Base-by-base conservation (phyloP, 2,113 vertebrate species). In the Telmatochromis sp. region DNA sequence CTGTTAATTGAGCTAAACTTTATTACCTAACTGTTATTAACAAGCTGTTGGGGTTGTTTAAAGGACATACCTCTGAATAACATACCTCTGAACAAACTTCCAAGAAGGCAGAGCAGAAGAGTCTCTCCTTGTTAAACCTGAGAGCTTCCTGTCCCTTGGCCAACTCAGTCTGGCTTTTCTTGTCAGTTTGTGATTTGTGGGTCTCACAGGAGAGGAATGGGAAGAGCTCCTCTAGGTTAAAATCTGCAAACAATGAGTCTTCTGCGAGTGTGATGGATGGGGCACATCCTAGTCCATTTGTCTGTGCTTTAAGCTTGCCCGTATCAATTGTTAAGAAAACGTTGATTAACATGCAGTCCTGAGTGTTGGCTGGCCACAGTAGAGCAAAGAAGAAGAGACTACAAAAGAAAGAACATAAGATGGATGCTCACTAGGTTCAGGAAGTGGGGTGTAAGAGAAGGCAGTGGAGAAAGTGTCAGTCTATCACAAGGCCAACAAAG, bases 231-330 rank as follows among this genome's bases (percentile, higher is more conserved):
- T 89, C 85, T 40, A 85, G 88, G 91, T 89, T 93, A 79, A 90
- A 91, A 94, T 94, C 90, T 90, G 86, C 90, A 94, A 91, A 94
- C 91, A 94, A 93, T 90, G 90, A 89, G 89, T 87, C 85, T 91
- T 85, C 85, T 89, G 33, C 23, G 51, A 82, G 28, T 13, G 83
- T 94, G 91, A 94, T 93, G 90, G 90, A 94, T 92, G 87, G 81
- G 28, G 81, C 50, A 71, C 85, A 90, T 87, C 90, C 53, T 31
- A 14, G 84, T 75, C 82, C 91, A 91, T 93, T 91, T 91, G 90
- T 91, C 87, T 93, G 82, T 86, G 92, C 85, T 91, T 91, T 91
- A 50, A 42, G 23, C 81, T 89, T 55, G 42, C 79, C 21, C 1
- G 26, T 86, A 90, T 91, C 90, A 93, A 81, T 87, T 89, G 87